Evolutionary conservation across 2,797 vertebrate genomes (phyloP), one percentile per base, ranked within the genome.

Genomic region (Acipenser transmontanus): DNA sequence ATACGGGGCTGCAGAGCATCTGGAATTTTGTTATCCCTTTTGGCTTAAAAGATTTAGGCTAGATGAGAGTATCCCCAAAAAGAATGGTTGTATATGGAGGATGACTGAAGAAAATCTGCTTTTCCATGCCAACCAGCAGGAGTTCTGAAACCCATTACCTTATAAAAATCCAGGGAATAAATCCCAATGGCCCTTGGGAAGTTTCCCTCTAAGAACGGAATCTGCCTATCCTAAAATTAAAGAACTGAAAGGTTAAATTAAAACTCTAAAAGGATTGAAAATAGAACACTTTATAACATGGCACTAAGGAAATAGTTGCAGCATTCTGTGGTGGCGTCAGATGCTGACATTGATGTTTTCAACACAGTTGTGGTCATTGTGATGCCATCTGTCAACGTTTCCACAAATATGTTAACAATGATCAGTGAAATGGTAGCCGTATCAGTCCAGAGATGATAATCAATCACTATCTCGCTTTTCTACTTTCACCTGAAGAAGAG

Each of bases 301-400:
- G 34, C 34, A 34, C 34, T 34, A 34, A 34, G 34, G 34, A 52
- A 7, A 57, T n/a, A 57, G 6, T 52, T 57, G n/a, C 9, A 0
- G 12, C 12, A 17, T 61, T 61, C 34, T 17, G 10, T 61, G 60
- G 17, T 34, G 7, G 11, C 2, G 14, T 61, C 60, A 20, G 60
- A 61, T 61, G 60, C 60, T 17, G 17, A 61, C 14, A 61, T 20
- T 20, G 34, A 61, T 20, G 17, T 9, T 47, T n/a, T 61, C 11
- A 61, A 34, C 8, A 61, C 60, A 47, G 60, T 61, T 61, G 60
- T 34, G 34, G 34, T 47, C 34, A 13, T 61, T 61, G 60, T 61
- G 60, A 34, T 12, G 20, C 60, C 60, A 61, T 61, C 60, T 61
- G 60, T 61, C 17, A 61, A 17, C 11, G 7, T 47, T 61, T 61